Evolutionary conservation across 2,113 vertebrate species (phyloP).

Genomic region (Pelvicachromis taeniatus): DNA sequence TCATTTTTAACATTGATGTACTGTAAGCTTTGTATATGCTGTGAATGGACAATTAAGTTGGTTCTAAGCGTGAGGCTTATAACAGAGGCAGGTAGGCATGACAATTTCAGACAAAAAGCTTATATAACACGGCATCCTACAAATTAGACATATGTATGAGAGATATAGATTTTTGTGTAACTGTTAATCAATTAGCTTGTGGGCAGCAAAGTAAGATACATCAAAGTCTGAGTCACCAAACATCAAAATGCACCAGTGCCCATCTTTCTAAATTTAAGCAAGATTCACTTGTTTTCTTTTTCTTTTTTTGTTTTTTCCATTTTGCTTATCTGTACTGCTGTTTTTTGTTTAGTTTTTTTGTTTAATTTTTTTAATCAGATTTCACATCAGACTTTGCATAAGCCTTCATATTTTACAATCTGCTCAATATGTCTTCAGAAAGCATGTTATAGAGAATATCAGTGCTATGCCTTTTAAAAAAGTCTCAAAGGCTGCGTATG

Average conservation of each 20-base stretch:
- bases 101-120: conserved; percentile 29
- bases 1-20: conserved; percentile 61
- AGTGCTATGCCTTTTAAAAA: conserved; percentile 36
- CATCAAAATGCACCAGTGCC: conserved; percentile 27
- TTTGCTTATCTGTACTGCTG: conserved; percentile 57
- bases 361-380: neutral
- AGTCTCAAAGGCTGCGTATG: conserved; percentile 29
- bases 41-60: conserved; percentile 59
- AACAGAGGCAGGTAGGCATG: conserved; percentile 22
- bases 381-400: conserved; percentile 39
- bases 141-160: conserved; percentile 7
- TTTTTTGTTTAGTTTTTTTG: neutral
- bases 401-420: conserved; percentile 40
- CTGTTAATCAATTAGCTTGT: conserved; percentile 39
- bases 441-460: conserved; percentile 54
- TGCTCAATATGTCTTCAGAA: conserved; percentile 37
- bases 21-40: conserved; percentile 71
- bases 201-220: conserved; percentile 33
- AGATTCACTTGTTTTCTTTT: conserved; percentile 31
- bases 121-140: conserved; percentile 11
- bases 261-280: conserved; percentile 16
- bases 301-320: conserved; percentile 1
- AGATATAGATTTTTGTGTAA: conserved; percentile 26
- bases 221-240: conserved; percentile 36
- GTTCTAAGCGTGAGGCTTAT: conserved; percentile 18